A percentile compares a stretch with the other conserved stretches of the same genome.
phyloP scores from a whole-genome alignment of 2,888 invertebrate species.

The Microctonus aethiopoides region DNA sequence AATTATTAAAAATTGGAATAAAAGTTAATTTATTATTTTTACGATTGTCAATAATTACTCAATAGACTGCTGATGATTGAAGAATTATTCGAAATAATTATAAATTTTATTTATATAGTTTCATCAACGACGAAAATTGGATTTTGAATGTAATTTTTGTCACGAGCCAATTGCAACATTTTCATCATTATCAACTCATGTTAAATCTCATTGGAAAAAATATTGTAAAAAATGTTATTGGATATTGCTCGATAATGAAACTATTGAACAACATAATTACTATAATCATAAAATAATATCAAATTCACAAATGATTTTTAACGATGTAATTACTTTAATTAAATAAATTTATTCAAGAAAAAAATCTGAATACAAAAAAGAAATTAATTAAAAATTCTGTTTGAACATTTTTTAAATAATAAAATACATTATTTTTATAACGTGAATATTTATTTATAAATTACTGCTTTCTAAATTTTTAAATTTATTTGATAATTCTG shows the following conservation, averaged over 20 bases:
- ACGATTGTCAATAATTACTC: too few species aligned
- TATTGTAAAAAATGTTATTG: slow-evolving; percentile 56
- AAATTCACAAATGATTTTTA: neutral
- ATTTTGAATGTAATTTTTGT: slow-evolving; percentile 54
- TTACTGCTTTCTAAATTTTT: neutral
- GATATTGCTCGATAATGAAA: slow-evolving; percentile 51
- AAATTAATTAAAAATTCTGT: neutral
- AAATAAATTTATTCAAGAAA: neutral
- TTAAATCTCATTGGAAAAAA: slow-evolving; percentile 50
- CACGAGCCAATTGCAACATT: slow-evolving; percentile 53
- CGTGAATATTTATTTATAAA: neutral
- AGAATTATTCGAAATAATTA: too few species aligned
- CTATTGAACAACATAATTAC: slow-evolving; percentile 48
- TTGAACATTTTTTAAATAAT: neutral
- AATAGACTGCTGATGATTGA: too few species aligned
- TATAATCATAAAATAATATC: slow-evolving; percentile 34
- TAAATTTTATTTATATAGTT: too few species aligned
- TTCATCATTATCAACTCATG: slow-evolving; percentile 55
- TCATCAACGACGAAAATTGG: slow-evolving; percentile 41
- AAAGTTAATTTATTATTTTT: too few species aligned
- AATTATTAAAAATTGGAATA: too few species aligned
- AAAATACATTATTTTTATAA: too few species aligned
- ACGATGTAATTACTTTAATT: neutral
- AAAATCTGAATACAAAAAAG: neutral
- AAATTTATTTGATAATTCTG: slow-evolving; percentile 44